These are phyloP conservation scores for Chiroxiphia lanceolata DNA, from an alignment of 2,797 vertebrate genomes.

Conservation along the genomic window DNA sequence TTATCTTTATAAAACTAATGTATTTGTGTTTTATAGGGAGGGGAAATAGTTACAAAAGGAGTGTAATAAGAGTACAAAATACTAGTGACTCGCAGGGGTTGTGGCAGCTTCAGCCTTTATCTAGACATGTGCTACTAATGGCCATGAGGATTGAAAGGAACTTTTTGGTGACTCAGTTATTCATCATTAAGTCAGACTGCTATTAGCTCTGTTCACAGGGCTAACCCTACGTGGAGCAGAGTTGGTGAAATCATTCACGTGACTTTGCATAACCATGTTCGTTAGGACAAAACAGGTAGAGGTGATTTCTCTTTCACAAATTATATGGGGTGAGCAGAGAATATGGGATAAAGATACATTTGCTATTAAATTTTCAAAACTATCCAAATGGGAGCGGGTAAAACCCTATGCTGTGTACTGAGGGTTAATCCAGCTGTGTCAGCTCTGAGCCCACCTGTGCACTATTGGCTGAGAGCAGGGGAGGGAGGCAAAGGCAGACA, in stretches of 20 bases:
- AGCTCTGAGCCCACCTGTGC: background rate
- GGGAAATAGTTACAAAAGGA: background rate
- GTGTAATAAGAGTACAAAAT: background rate
- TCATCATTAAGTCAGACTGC: background rate
- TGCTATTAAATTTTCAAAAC: background rate
- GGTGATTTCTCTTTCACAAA: background rate
- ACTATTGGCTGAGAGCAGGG: conserved; percentile 48
- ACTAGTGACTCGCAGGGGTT: background rate
- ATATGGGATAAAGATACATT: background rate
- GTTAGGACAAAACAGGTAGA: background rate
- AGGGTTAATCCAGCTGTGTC: conserved; percentile 41
- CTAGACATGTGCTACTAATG: background rate
- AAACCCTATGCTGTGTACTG: background rate
- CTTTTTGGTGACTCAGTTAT: background rate
- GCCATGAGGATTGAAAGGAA: background rate
- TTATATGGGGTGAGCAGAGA: background rate
- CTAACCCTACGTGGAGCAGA: background rate
- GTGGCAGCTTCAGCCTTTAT: background rate
- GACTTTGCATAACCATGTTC: background rate
- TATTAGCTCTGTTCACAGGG: background rate
- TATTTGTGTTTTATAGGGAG: background rate
- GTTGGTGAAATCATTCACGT: background rate
- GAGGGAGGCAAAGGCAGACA: conserved; percentile 49
- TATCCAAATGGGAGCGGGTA: background rate
- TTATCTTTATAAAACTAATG: background rate